Evolutionary conservation across 2,888 invertebrate genomes (phyloP), one percentile per base, ranked within the genome.

Genomic region (Thereva nobilitata): DNA sequence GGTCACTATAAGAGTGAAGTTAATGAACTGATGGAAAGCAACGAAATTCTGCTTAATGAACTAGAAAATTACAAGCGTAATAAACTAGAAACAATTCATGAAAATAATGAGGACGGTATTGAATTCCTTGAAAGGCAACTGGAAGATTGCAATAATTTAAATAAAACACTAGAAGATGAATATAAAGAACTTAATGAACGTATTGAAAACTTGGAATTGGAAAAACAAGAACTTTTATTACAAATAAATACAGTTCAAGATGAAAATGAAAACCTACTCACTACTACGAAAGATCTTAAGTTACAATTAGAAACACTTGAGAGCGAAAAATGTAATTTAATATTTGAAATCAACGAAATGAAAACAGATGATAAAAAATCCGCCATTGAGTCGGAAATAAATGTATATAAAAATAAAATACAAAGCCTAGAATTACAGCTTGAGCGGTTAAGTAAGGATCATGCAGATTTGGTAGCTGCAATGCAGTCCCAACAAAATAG

Each of bases 31-130:
- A 87, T 87, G 78, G 87, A 87, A 76, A 89, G 88, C 76, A 89
- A 89, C 74, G 89, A 88, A 73, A 83, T 87, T 67, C 79, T 89
- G n/a, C 83, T 89, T 72, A 84, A 84, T 56, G 88, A 89, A 78
- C 82, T 89, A 69, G 83, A 88, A 50, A 83, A 85, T 55, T 83
- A 85, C 61, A 88, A 88, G 69, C 76, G 77, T 53, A 80, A 79
- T 70, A 87, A 87, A 72, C 78, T 89, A 71, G 86, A 89, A 77
- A 88, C 89, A 1, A 89, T 90, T 61, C 86, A 86, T 57, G 89
- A 90, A 80, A 85, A 87, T 1, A 89, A 89, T 73, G 89, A 89
- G 80, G 89, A 89, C 72, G 88, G 86, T 70, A 79, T 88, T 69
- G 81, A 84, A 0, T 83, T 86, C 72, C 76, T 89, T 72, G 89